Conservation (phyloP, 2,888 invertebrate species). For the Troides helena region DNA sequence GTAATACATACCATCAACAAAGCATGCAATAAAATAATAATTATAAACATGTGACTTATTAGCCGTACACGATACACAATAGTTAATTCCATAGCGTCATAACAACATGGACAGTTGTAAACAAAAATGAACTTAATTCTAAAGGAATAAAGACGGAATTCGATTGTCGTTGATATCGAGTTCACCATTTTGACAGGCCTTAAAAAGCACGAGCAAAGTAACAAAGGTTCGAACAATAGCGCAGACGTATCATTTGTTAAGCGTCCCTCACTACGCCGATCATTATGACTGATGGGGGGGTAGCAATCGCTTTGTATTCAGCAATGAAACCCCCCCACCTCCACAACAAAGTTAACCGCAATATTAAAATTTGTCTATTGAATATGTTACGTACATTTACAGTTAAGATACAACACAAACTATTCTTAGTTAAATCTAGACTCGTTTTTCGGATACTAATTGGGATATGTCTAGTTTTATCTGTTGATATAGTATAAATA, state of each 20-base stretch:
- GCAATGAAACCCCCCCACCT: too few species aligned
- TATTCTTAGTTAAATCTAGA: too few species aligned
- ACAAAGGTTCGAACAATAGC: conserved; percentile 77
- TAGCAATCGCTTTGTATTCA: conserved; percentile 21
- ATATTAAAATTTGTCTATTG: too few species aligned
- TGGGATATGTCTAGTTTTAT: too few species aligned
- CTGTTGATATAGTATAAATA: too few species aligned
- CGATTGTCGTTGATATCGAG: conserved; percentile 22
- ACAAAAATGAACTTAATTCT: not conserved
- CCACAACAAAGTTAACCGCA: too few species aligned
- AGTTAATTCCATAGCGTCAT: conserved; percentile 17
- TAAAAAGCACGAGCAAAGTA: conserved; percentile 62
- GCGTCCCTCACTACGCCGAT: conserved; percentile 74
- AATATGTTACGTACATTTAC: too few species aligned
- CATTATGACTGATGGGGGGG: conserved; percentile 72
- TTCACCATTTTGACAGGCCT: conserved; percentile 43
- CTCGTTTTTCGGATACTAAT: too few species aligned
- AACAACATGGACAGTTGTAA: conserved; percentile 10
- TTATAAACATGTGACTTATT: conserved; percentile 79
- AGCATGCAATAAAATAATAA: conserved; percentile 76
- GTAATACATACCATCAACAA: conserved; percentile 53
- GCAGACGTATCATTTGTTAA: conserved; percentile 78
- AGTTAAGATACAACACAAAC: too few species aligned
- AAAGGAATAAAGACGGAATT: conserved; percentile 35
- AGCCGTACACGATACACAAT: conserved; percentile 58